Percentiles rank a stretch among this genome's conserved stretches.
phyloP scores from a whole-genome alignment of 1,140 invertebrate genomes.

The Drosophila virilis region DNA sequence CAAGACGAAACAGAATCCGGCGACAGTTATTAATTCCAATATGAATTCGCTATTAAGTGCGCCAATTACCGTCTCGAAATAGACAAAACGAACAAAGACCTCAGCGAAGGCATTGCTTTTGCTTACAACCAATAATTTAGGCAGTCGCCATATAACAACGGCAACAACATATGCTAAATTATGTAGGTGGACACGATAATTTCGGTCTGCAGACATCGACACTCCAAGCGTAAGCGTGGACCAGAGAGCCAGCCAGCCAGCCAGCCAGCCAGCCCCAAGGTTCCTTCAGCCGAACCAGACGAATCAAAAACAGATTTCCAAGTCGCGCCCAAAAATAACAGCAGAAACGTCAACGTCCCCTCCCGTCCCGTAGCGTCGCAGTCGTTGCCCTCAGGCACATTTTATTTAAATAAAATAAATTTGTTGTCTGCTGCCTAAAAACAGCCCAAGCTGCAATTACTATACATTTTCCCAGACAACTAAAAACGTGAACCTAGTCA shows the following conservation, averaged over 20 bases:
- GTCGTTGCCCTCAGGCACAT: constrained; percentile 57
- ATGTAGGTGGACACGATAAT: constrained; percentile 80
- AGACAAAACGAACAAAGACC: constrained; percentile 62
- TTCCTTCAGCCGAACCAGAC: constrained; percentile 21
- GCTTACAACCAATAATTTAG: constrained; percentile 79
- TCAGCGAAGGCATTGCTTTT: constrained; percentile 54
- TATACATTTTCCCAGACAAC: constrained; percentile 57
- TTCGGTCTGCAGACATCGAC: constrained; percentile 62
- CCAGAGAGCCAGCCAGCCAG: not conserved
- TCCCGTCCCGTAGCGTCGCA: not conserved
- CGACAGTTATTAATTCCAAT: constrained; percentile 32
- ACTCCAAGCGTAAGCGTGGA: constrained; percentile 12
- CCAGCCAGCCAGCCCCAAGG: constrained; percentile 32
- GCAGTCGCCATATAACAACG: constrained; percentile 34
- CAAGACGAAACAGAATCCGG: not conserved
- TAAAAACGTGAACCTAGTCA: not conserved
- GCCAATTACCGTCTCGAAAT: constrained; percentile 69
- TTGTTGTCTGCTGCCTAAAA: constrained; percentile 55
- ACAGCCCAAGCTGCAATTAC: constrained; percentile 61
- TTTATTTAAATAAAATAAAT: constrained; percentile 79
- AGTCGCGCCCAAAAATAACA: constrained; percentile 73
- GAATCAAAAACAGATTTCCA: constrained; percentile 45
- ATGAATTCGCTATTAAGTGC: constrained; percentile 20
- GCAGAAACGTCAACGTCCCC: constrained; percentile 41
- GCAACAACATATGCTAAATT: constrained; percentile 71